Conservation (phyloP, 2,888 invertebrate species). For the Amphipyra tragopoginis region DNA sequence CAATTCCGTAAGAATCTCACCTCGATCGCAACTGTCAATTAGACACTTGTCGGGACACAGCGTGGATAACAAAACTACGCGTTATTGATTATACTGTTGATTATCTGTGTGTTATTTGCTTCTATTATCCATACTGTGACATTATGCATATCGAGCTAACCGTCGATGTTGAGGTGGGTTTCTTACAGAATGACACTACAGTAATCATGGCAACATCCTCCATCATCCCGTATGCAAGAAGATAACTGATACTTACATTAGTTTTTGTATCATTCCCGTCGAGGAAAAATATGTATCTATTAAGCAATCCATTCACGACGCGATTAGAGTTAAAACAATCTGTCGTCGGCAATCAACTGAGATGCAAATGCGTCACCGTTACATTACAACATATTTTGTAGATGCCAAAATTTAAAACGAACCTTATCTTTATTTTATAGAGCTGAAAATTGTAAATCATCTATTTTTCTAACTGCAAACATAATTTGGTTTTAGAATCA, state of each 20-base stretch:
- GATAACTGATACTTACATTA: conserved; percentile 11
- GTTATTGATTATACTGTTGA: too few species aligned
- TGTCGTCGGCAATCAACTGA: conserved; percentile 41
- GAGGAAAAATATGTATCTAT: conserved; percentile 39
- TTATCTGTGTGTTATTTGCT: too few species aligned
- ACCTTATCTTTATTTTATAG: background rate
- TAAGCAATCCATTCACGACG: conserved; percentile 26
- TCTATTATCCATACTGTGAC: too few species aligned
- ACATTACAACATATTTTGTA: background rate
- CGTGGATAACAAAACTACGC: too few species aligned
- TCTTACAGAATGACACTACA: too few species aligned
- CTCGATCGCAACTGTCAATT: too few species aligned
- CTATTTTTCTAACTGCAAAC: background rate
- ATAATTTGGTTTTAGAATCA: conserved; percentile 19
- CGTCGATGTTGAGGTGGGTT: too few species aligned
- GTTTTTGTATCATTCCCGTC: conserved; percentile 7
- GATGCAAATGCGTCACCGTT: conserved; percentile 41
- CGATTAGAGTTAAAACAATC: conserved; percentile 37
- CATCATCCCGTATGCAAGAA: background rate
- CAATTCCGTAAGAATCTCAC: too few species aligned
- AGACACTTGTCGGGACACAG: too few species aligned
- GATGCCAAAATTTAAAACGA: background rate
- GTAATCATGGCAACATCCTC: too few species aligned
- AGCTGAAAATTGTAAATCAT: background rate
- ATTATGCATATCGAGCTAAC: too few species aligned